Evolutionary conservation across 2,888 invertebrate species (phyloP).

Genomic region (Sphaerophoria taeniata): DNA sequence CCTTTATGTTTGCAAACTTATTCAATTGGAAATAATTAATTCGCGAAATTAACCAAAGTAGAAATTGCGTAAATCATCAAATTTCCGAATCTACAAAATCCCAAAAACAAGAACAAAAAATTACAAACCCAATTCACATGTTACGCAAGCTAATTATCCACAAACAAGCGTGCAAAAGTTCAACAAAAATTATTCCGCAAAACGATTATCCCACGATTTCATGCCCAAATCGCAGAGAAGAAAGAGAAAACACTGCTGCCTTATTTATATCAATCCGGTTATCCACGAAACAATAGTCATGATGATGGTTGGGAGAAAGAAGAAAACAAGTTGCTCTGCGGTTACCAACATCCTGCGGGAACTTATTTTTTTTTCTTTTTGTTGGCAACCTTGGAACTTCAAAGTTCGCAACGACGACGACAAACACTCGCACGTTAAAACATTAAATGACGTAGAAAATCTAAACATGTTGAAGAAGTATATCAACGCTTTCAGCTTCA

Average conservation of each 20-base stretch:
- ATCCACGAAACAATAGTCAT: constrained; percentile 68
- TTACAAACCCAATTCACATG: constrained; percentile 32
- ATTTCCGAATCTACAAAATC: constrained; percentile 3
- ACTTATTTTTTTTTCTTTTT: too few relatives aligned
- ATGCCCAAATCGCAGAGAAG: background rate
- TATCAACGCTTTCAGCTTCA: constrained; percentile 18
- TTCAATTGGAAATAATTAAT: constrained; percentile 23
- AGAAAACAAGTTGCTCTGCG: constrained; percentile 48
- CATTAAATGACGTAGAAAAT: constrained; percentile 49
- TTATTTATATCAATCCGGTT: constrained; percentile 64
- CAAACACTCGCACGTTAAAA: constrained; percentile 47
- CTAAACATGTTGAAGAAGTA: constrained; percentile 30
- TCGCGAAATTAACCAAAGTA: background rate
- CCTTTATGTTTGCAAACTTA: background rate
- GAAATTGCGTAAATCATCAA: constrained; percentile 1
- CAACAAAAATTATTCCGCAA: constrained; percentile 63
- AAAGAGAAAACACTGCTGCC: constrained; percentile 11
- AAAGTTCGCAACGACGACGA: too few relatives aligned
- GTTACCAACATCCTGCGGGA: constrained; percentile 44
- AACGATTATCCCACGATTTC: constrained; percentile 51
- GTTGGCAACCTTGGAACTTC: constrained; percentile 15
- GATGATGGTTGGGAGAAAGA: constrained; percentile 20
- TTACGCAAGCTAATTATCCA: constrained; percentile 59
- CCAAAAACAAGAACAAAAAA: too few relatives aligned
- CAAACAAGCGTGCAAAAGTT: constrained; percentile 62